These are phyloP conservation scores for Tipula helvola DNA, from an alignment of 2,888 invertebrate genomes.

Conservation along the genomic window DNA sequence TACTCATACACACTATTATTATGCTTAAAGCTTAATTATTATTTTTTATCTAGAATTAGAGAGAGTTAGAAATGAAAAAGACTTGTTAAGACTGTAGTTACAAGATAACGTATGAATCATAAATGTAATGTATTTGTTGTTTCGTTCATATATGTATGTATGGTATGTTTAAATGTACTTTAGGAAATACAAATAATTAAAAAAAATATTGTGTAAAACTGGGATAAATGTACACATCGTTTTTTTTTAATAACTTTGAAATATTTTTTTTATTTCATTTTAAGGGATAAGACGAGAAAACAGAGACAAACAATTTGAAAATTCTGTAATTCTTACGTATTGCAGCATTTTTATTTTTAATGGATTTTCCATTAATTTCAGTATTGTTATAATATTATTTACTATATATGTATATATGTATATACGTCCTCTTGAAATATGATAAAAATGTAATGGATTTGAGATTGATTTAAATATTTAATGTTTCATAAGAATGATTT, in stretches of 20 bases:
- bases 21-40: not conserved
- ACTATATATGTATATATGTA: not conserved
- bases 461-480: not conserved
- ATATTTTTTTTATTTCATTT: not conserved
- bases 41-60: not conserved
- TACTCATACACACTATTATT: not conserved
- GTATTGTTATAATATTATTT: not conserved
- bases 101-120: not conserved
- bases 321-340: not conserved
- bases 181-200: not conserved
- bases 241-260: not conserved
- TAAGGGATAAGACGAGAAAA: not conserved
- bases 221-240: not conserved
- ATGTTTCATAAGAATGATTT: not conserved
- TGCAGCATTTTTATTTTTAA: not conserved
- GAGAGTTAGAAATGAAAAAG: not conserved
- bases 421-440: not conserved
- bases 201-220: not conserved
- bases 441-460: not conserved
- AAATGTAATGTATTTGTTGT: not conserved
- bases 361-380: not conserved
- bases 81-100: not conserved
- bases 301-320: not conserved
- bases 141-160: not conserved
- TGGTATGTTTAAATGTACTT: not conserved